Conservation (phyloP, 1,140 invertebrate genomes). For the Drosophila orosa region DNA sequence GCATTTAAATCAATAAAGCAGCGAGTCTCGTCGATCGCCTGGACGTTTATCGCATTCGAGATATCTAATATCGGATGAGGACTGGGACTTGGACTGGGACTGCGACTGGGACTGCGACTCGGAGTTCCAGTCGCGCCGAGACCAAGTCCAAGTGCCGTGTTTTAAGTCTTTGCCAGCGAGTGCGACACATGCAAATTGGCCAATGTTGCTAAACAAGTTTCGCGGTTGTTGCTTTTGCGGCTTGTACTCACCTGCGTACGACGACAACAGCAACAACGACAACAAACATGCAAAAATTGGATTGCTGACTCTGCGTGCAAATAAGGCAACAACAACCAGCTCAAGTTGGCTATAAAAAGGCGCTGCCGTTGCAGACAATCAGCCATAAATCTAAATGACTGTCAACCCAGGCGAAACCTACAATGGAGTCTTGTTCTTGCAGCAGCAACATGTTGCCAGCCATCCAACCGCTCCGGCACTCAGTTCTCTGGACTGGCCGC, state of each 20-base stretch:
- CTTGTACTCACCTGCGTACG: slow-evolving; percentile 81
- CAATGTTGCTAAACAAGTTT: slow-evolving; percentile 81
- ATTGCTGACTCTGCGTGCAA: slow-evolving; percentile 58
- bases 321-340: slow-evolving; percentile 49
- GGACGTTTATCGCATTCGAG: slow-evolving; percentile 73
- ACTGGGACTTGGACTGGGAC: slow-evolving; percentile 12
- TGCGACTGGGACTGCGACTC: slow-evolving; percentile 17
- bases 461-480: slow-evolving; percentile 13
- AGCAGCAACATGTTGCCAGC: slow-evolving; percentile 69
- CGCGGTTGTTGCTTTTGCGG: slow-evolving; percentile 36
- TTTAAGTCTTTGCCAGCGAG: slow-evolving; percentile 45
- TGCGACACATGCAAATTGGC: slow-evolving; percentile 82
- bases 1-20: slow-evolving; percentile 79
- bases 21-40: slow-evolving; percentile 18
- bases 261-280: slow-evolving; percentile 42
- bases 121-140: slow-evolving; percentile 1
- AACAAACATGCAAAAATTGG: slow-evolving; percentile 65
- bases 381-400: slow-evolving; percentile 84
- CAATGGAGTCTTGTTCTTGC: slow-evolving; percentile 69
- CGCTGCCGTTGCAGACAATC: slow-evolving; percentile 75
- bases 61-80: slow-evolving; percentile 71
- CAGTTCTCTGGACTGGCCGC: not conserved
- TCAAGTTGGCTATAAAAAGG: slow-evolving; percentile 69
- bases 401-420: slow-evolving; percentile 76
- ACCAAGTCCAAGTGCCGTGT: slow-evolving; percentile 23